Evolutionary conservation across 2,797 vertebrate species (phyloP).

Genomic region (Chelon auratus): DNA sequence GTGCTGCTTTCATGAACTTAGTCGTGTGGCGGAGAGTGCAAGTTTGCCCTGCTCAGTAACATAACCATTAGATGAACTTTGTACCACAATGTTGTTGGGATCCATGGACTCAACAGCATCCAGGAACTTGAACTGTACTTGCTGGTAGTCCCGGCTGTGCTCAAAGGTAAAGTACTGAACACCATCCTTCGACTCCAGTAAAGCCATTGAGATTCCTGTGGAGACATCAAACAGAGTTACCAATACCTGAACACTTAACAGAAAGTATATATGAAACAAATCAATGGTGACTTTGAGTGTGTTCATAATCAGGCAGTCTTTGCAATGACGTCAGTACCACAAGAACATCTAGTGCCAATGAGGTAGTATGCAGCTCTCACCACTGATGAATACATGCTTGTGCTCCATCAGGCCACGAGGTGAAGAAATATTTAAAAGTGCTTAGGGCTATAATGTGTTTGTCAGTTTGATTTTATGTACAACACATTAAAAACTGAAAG

Average conservation of each 20-base stretch:
- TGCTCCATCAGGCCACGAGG: not conserved
- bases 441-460: not conserved
- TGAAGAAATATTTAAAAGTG: not conserved
- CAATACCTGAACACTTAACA: not conserved
- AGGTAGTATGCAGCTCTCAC: not conserved
- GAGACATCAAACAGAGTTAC: conserved; percentile 1
- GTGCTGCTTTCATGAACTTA: not conserved
- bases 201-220: conserved; percentile 92
- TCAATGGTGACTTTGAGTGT: conserved; percentile 26
- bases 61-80: conserved; percentile 6
- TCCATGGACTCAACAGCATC: conserved; percentile 97
- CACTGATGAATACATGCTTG: not conserved
- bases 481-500: not conserved
- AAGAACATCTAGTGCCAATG: conserved; percentile 1
- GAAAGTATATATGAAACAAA: not conserved
- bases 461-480: not conserved
- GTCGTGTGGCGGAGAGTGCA: not conserved
- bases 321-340: conserved; percentile 1
- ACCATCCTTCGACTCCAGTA: conserved; percentile 89
- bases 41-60: not conserved
- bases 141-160: conserved; percentile 95
- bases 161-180: conserved; percentile 92
- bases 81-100: conserved; percentile 97
- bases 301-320: conserved; percentile 31
- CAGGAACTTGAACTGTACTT: conserved; percentile 96